Evolutionary conservation across 2,113 vertebrate species (phyloP).

Genomic region (Bufo gargarizans): DNA sequence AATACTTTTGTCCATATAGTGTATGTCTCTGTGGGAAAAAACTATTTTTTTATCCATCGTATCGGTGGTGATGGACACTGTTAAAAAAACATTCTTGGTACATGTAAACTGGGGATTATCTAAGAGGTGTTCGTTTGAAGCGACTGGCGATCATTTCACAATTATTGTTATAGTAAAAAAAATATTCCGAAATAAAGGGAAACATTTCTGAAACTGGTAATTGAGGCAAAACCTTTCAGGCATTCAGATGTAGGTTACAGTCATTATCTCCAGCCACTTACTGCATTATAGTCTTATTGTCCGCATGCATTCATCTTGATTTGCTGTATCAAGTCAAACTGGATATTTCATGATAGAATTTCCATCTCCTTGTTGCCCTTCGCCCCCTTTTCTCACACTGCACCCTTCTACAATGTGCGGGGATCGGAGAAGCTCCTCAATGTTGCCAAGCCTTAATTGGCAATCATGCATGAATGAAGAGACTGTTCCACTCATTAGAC

Average conservation of each 20-base stretch:
- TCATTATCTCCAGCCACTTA: constrained; percentile 30
- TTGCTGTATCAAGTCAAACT: background rate
- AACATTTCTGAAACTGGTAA: constrained; percentile 1
- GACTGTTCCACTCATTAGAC: constrained; percentile 40
- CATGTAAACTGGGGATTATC: constrained; percentile 1
- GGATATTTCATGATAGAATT: background rate
- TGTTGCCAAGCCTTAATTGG: constrained; percentile 21
- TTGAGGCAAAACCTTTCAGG: constrained; percentile 1
- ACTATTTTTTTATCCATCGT: background rate
- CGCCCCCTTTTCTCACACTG: background rate
- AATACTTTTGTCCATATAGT: background rate
- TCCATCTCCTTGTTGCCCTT: background rate
- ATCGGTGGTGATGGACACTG: background rate
- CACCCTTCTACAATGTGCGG: background rate
- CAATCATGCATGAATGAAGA: constrained; percentile 4
- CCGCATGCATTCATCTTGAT: constrained; percentile 14
- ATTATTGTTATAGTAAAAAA: background rate
- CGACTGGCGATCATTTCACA: background rate
- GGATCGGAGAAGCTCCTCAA: background rate
- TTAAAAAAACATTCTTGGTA: background rate
- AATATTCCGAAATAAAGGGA: constrained; percentile 4
- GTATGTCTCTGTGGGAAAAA: background rate
- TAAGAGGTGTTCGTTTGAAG: background rate
- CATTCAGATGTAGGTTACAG: constrained; percentile 4
- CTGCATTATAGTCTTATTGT: constrained; percentile 29